Conservation (phyloP, 92 coral and sea anemone species). For the Actinernus sp. region DNA sequence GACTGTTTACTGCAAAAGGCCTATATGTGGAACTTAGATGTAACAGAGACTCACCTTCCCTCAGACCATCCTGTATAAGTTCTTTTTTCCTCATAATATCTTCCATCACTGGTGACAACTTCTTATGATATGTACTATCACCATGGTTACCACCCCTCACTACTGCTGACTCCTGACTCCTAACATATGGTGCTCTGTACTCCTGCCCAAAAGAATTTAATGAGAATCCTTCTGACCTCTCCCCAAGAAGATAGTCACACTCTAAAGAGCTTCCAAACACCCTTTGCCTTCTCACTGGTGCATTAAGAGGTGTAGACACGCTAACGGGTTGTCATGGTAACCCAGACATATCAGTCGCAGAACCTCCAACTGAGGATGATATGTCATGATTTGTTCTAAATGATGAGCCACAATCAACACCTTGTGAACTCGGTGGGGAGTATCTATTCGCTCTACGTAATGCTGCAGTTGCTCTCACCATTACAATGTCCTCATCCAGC, state of each 20-base stretch:
- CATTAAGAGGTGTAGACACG: slow-evolving; percentile 82
- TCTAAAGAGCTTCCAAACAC: slow-evolving; percentile 32
- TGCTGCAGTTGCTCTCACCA: slow-evolving; percentile 79
- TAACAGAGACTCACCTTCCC: no score
- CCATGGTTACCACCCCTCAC: not conserved
- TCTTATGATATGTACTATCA: slow-evolving; percentile 31
- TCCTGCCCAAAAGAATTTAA: no score
- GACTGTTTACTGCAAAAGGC: no score
- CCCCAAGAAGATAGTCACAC: not conserved
- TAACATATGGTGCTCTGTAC: no score
- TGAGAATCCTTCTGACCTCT: no score
- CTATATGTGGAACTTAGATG: no score
- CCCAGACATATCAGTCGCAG: slow-evolving; percentile 55
- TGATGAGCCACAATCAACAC: not conserved
- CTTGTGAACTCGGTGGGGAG: slow-evolving; percentile 9
- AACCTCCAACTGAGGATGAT: slow-evolving; percentile 14
- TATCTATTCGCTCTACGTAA: slow-evolving; percentile 72
- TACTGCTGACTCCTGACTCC: no score
- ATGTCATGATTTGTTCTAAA: slow-evolving; percentile 10
- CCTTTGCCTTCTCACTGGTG: slow-evolving; percentile 14
- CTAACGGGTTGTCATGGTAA: slow-evolving; percentile 84
- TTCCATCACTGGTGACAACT: slow-evolving; percentile 70
- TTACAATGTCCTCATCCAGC: slow-evolving; percentile 68
- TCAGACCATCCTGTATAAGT: slow-evolving; percentile 30
- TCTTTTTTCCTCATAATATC: slow-evolving; percentile 64